These are phyloP conservation scores for Cheilosia vulpina DNA, from an alignment of 2,888 invertebrate species.

Conservation along the genomic window DNA sequence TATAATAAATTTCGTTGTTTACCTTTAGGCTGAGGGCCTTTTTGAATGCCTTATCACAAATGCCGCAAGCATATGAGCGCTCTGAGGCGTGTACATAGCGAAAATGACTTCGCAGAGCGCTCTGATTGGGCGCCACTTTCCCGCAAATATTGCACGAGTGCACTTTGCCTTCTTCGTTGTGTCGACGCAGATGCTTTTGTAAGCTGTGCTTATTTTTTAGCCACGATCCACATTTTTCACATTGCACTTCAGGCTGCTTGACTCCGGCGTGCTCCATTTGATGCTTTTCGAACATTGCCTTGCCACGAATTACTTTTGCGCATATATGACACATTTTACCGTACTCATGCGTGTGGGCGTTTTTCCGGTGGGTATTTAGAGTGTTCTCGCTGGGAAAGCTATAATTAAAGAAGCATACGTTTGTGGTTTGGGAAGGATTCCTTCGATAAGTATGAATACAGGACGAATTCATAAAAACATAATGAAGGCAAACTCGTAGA, in stretches of 20 bases:
- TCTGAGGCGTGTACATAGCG: slow-evolving; percentile 81
- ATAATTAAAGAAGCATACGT: background rate
- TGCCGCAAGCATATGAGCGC: slow-evolving; percentile 80
- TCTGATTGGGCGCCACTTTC: slow-evolving; percentile 81
- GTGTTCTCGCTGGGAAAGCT: slow-evolving; percentile 81
- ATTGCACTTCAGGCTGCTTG: slow-evolving; percentile 81
- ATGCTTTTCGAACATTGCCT: slow-evolving; percentile 81
- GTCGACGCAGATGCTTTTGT: slow-evolving; percentile 81
- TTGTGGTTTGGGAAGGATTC: too few species aligned
- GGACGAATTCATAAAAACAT: too few species aligned
- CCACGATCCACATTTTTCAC: slow-evolving; percentile 82
- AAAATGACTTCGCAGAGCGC: slow-evolving; percentile 81
- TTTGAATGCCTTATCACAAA: slow-evolving; percentile 82
- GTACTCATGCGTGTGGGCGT: slow-evolving; percentile 80
- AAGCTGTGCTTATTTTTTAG: slow-evolving; percentile 82
- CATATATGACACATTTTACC: slow-evolving; percentile 83
- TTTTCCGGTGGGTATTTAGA: slow-evolving; percentile 80
- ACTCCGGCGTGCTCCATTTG: slow-evolving; percentile 80
- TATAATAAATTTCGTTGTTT: slow-evolving; percentile 4
- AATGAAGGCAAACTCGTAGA: too few species aligned
- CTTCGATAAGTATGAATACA: too few species aligned
- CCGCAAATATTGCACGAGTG: slow-evolving; percentile 81
- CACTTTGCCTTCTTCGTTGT: slow-evolving; percentile 79
- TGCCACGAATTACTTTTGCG: slow-evolving; percentile 82
- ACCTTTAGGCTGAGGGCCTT: slow-evolving; percentile 81